Base-by-base conservation (phyloP, 2,888 invertebrate species). In the Cartodere bifasciata region DNA sequence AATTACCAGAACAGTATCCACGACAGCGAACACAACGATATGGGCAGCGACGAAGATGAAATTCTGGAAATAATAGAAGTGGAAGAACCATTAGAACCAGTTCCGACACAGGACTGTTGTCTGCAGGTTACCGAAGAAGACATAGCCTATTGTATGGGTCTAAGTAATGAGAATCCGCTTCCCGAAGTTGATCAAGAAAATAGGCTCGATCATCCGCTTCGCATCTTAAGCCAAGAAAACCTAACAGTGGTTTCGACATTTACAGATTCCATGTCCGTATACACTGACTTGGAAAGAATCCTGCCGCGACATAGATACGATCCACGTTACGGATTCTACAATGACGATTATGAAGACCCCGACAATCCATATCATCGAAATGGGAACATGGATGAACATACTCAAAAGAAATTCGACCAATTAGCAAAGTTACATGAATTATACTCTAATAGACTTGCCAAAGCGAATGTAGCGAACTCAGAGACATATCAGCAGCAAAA, bases 71-170 rank as follows among this genome's bases (percentile, higher is more conserved):
- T 83, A 39, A 75, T 82, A 42, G 83, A 84, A 61, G 73, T 82
- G 5, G 80, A 80, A 50, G 82, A 84, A 55, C 76, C 75, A 2
- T 67, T 78, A 43, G 84, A 85, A 56, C 82, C 80, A 7, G 86
- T 86, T 11, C 85, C 85, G 27, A 86, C 78, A 67, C 82, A 82
- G 58, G 90, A 85, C 56, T 78, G 74, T 36, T 88, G 87, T 46
- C 66, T 88, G 31, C 90, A 90, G 66, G 87, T 87, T 30, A 90
- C 87, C 4, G 90, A 91, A 62, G 90, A 90, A 61, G 90, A 91
- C 53, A 90, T 91, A 38, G 85, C 86, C 3, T 68, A 78, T 31
- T 85, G 86, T 48, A 86, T 87, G 83, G 78, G 78, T 22, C 52
- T 52, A 27, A 67, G 66, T 44, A 60, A 64, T 28, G 78, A 79